Base-by-base conservation (phyloP, 2,113 vertebrate genomes). In the Indicator maculatus region DNA sequence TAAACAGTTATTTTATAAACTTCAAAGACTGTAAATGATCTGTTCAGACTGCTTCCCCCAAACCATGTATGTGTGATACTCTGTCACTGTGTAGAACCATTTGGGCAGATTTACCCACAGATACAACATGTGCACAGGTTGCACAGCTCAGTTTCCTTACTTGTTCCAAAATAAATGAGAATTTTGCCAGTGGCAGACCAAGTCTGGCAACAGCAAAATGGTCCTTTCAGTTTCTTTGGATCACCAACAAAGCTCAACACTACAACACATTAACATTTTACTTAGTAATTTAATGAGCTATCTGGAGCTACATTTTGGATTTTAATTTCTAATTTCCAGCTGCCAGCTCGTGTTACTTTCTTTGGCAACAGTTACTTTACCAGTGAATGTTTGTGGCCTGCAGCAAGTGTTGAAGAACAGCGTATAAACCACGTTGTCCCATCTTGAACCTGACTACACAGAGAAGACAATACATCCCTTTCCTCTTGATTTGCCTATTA, bases 1-100 rank as follows among this genome's bases (percentile, higher is more conserved):
- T 88, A 72, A 65, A 33, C 76, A 59, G 63, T 67, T 92, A 71
- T 89, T 94, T 97, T 94, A 91, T 64, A 82, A 94, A 84, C 73
- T 78, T 97, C 36, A 93, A 87, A 93, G 75, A 55, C 39, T 84
- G 70, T 88, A 39, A 90, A 87, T 76, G 33, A 77, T 85, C 76
- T 93, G 73, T n/a, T 89, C 10, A 67, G 69, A 53, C 67, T 77
- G 26, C 36, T 83, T 90, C 41, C 58, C 50, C 36, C 26, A 63
- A 93, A 44, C 36, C 1, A 0, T 41, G 45, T 39, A 4, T 89
- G 59, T 91, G 53, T 86, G 83, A 44, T 39, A 77, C 65, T 77
- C 7, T 56, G 59, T 84, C 58, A 10, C 83, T 87, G 50, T 1
- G 2, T 6, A 55, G 53, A 86, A 26, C 30, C 39, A 11, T 65